A percentile compares a stretch with the other conserved stretches of the same genome.
Conservation (phyloP, 2,797 vertebrate genomes). For the Rhadinocentrus ornatus region DNA sequence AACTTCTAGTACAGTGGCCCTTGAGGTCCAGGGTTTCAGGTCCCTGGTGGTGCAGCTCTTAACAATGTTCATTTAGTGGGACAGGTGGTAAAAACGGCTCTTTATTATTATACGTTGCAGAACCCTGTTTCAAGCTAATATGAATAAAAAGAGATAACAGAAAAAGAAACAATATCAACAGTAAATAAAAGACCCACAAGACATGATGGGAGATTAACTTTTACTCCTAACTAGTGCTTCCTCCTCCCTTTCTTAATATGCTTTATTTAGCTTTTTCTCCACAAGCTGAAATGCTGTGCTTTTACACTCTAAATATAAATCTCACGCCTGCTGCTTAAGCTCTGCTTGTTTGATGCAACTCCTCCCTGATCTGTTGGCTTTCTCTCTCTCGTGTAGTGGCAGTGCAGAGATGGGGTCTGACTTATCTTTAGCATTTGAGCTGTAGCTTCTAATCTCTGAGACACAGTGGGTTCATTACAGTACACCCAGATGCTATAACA, state of each 20-base stretch:
- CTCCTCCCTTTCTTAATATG: conserved; percentile 20
- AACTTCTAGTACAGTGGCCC: no score
- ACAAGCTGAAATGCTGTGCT: conserved; percentile 8
- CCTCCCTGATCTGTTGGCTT: conserved; percentile 19
- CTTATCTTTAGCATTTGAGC: conserved; percentile 58
- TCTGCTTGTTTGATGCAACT: conserved; percentile 33
- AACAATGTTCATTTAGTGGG: no score
- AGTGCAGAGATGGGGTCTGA: conserved; percentile 16
- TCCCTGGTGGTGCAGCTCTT: no score
- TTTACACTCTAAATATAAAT: conserved; percentile 59
- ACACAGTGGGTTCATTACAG: conserved; percentile 61
- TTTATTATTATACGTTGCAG: no score
- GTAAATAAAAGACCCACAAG: conserved; percentile 40
- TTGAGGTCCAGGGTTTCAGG: no score
- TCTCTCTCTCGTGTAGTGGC: conserved; percentile 20
- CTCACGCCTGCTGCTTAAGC: conserved; percentile 16
- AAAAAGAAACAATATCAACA: conserved; percentile 5
- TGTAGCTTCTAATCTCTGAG: conserved; percentile 61
- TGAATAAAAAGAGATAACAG: conserved; percentile 15
- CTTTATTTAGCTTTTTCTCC: conserved; percentile 42
- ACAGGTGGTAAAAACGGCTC: no score
- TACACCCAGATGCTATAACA: conserved; percentile 51
- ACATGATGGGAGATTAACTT: conserved; percentile 39
- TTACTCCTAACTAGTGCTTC: conserved; percentile 13
- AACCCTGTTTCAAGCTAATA: neutral